Evolutionary conservation across 2,113 vertebrate species (phyloP).

Genomic region (Rhinopomastus cyanomelas): DNA sequence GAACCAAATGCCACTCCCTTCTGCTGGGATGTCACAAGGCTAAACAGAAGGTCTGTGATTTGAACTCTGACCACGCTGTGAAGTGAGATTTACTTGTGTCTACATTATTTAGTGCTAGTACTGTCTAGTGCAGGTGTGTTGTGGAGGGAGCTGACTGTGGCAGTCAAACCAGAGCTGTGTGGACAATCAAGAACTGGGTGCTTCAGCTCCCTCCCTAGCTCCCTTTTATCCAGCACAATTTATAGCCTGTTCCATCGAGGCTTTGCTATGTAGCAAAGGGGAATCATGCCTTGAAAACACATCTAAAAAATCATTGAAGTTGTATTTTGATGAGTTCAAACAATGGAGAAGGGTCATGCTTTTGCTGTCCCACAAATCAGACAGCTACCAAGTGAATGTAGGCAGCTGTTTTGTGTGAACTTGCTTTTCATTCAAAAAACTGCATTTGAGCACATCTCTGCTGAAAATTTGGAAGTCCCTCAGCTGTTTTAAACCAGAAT

Average conservation of each 20-base stretch:
- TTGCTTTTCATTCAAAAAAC: not conserved
- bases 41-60: slow-evolving; percentile 15
- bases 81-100: slow-evolving; percentile 34
- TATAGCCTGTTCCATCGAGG: slow-evolving; percentile 38
- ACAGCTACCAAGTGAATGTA: slow-evolving; percentile 10
- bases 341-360: not conserved
- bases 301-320: slow-evolving; percentile 41
- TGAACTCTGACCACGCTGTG: not conserved
- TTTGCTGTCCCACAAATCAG: slow-evolving; percentile 23
- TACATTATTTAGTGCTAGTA: slow-evolving; percentile 44
- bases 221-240: slow-evolving; percentile 58
- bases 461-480: not conserved
- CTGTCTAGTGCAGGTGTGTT: slow-evolving; percentile 59
- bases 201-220: slow-evolving; percentile 37
- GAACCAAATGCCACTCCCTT: not conserved
- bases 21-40: not conserved
- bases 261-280: slow-evolving; percentile 46
- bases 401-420: not conserved
- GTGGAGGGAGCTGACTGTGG: slow-evolving; percentile 45
- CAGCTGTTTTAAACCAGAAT: not conserved
- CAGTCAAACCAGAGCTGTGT: slow-evolving; percentile 48
- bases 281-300: slow-evolving; percentile 43
- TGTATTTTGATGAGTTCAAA: slow-evolving; percentile 34
- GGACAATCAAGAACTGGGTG: slow-evolving; percentile 44
- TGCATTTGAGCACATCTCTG: not conserved